phyloP scores from a whole-genome alignment of 2,797 vertebrate species.

The Botia kubotai region DNA sequence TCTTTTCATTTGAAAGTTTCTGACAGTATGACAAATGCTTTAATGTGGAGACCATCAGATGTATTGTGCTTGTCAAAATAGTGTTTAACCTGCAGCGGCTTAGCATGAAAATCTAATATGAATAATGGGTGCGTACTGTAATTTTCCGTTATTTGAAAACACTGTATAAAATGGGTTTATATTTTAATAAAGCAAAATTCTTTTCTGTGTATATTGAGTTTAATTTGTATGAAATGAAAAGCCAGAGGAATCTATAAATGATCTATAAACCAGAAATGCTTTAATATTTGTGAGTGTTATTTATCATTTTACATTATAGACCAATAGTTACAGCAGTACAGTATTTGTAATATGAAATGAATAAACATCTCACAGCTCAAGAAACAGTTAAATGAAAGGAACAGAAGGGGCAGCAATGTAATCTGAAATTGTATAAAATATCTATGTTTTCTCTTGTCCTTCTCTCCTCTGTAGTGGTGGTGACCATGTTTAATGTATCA shows the following conservation, averaged over 20 bases:
- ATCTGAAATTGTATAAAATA: slow-evolving; percentile 1
- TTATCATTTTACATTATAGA: not conserved
- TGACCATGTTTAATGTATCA: slow-evolving; percentile 73
- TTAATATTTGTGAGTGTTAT: too few species aligned
- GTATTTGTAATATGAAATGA: not conserved
- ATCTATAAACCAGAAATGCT: too few species aligned
- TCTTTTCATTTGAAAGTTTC: not conserved
- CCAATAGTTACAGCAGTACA: not conserved
- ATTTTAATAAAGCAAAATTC: not conserved
- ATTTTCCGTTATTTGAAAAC: not conserved
- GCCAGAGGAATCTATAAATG: not conserved
- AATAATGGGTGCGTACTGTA: not conserved
- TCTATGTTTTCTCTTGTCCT: slow-evolving; percentile 16
- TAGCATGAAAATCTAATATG: not conserved
- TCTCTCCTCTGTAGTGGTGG: slow-evolving; percentile 66
- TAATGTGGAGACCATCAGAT: not conserved
- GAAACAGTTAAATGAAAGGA: not conserved
- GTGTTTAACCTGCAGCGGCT: not conserved
- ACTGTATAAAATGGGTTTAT: not conserved
- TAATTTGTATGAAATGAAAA: not conserved
- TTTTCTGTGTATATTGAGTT: too few species aligned
- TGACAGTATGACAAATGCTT: not conserved
- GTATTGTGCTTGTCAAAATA: not conserved
- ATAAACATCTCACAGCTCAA: not conserved
- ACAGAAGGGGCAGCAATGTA: not conserved